Conservation (phyloP, 2,888 invertebrate genomes). For the Margaritifera margaritifera region DNA sequence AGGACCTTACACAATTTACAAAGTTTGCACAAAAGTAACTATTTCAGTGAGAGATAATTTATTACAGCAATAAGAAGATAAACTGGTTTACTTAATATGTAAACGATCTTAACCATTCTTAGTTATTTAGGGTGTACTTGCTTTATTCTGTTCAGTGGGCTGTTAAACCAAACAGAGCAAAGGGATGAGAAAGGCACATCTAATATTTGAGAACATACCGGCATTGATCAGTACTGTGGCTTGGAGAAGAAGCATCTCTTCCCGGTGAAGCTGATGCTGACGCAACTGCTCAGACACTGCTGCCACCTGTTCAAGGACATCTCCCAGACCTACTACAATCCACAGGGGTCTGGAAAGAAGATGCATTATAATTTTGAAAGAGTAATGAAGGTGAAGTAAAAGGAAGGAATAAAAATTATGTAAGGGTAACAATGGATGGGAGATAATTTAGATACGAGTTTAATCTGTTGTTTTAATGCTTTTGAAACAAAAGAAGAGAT, state of each 20-base stretch:
- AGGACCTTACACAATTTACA: too few relatives aligned
- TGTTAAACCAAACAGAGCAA: too few relatives aligned
- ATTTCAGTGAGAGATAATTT: too few relatives aligned
- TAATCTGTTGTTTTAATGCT: not conserved
- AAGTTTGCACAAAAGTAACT: too few relatives aligned
- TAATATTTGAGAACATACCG: slow-evolving; percentile 34
- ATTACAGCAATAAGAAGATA: too few relatives aligned
- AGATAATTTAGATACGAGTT: slow-evolving; percentile 1
- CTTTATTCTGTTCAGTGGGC: too few relatives aligned
- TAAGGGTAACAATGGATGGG: not conserved
- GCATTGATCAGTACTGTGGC: slow-evolving; percentile 66
- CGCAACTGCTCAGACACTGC: slow-evolving; percentile 65
- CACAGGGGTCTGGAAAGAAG: slow-evolving; percentile 53
- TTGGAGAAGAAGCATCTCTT: slow-evolving; percentile 62
- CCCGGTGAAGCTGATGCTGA: slow-evolving; percentile 56
- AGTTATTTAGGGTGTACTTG: too few relatives aligned
- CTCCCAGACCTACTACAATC: slow-evolving; percentile 58
- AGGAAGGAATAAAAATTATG: too few relatives aligned
- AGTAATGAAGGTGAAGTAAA: not conserved
- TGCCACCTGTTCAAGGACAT: slow-evolving; percentile 63
- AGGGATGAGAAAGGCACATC: too few relatives aligned
- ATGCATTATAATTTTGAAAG: not conserved
- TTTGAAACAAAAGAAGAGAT: too few relatives aligned
- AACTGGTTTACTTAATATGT: too few relatives aligned
- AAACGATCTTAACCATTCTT: too few relatives aligned